Percentiles rank a stretch among this genome's conserved stretches.
Evolutionary conservation across 2,797 vertebrate species (phyloP).

Genomic region (Gymnocypris eckloni): DNA sequence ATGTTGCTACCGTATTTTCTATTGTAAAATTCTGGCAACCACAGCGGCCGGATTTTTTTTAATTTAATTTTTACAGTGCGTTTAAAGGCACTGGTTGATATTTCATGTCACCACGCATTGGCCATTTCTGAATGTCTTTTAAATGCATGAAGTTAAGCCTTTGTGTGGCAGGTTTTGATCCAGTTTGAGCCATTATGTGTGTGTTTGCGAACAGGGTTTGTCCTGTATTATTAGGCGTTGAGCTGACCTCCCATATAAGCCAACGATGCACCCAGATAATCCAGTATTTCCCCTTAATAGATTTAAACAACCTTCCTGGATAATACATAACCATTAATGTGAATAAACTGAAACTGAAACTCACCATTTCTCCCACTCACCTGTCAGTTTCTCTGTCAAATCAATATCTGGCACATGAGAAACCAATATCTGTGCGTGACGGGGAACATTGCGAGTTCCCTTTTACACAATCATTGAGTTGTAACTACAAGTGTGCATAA

Average conservation of each 20-base stretch:
- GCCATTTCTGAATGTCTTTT: not conserved
- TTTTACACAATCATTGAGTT: not conserved
- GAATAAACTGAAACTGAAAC: not conserved
- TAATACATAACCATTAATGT: not conserved
- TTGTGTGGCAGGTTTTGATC: not conserved
- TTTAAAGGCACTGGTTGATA: not conserved
- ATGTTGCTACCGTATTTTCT: too few relatives aligned
- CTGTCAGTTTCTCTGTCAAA: not conserved
- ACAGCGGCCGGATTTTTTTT: too few relatives aligned
- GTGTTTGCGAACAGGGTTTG: conserved; percentile 13
- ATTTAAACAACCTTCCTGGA: conserved; percentile 24
- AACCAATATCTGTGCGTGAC: not conserved
- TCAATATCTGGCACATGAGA: not conserved
- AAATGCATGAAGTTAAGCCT: not conserved
- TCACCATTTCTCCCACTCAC: not conserved
- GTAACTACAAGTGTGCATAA: not conserved
- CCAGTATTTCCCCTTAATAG: conserved; percentile 35
- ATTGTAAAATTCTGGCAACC: too few relatives aligned
- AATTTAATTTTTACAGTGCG: too few relatives aligned
- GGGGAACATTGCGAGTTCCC: not conserved
- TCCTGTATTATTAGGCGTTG: not conserved
- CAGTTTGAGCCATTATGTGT: not conserved
- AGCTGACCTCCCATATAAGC: not conserved
- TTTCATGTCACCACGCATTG: not conserved
- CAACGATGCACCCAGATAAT: conserved; percentile 17